A percentile compares a stretch with the other conserved stretches of the same genome.
These are phyloP conservation scores for Sphaeramia orbicularis DNA, from an alignment of 2,797 vertebrate species.

Conservation along the genomic window DNA sequence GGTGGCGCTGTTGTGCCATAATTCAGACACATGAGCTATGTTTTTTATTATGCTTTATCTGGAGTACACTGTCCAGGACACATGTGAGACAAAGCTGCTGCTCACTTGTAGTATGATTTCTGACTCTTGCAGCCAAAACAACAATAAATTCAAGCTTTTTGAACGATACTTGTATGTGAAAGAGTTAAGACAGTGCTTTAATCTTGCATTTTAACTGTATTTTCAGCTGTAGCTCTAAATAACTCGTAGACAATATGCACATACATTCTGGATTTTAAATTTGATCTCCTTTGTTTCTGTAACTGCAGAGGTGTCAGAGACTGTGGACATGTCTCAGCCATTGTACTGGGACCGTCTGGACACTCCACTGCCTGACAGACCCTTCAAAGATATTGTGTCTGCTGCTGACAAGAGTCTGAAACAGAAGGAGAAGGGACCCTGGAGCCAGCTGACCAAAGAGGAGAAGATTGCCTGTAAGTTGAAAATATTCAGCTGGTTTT, in stretches of 20 bases:
- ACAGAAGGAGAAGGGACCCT: constrained; percentile 90
- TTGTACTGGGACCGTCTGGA: constrained; percentile 83
- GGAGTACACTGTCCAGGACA: too few species aligned
- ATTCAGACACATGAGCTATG: not conserved
- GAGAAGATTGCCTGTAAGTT: constrained; percentile 89
- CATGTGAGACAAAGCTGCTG: too few species aligned
- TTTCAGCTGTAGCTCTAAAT: too few species aligned
- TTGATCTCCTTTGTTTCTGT: not conserved
- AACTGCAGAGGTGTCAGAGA: constrained; percentile 61
- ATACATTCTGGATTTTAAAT: not conserved
- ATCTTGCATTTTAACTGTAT: too few species aligned
- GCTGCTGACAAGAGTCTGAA: constrained; percentile 84
- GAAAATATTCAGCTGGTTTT: too few species aligned
- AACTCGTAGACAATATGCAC: too few species aligned
- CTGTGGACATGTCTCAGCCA: constrained; percentile 80
- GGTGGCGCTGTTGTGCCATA: constrained; percentile 24
- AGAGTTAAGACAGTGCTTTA: too few species aligned
- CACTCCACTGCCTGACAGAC: constrained; percentile 85
- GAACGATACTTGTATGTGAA: too few species aligned
- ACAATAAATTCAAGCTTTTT: too few species aligned
- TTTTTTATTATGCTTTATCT: too few species aligned
- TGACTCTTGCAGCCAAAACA: too few species aligned
- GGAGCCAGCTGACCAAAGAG: constrained; percentile 86
- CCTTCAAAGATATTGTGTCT: constrained; percentile 77
- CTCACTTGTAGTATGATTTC: too few species aligned